phyloP scores from a whole-genome alignment of 2,888 invertebrate genomes.

The Drosophila macrospina region DNA sequence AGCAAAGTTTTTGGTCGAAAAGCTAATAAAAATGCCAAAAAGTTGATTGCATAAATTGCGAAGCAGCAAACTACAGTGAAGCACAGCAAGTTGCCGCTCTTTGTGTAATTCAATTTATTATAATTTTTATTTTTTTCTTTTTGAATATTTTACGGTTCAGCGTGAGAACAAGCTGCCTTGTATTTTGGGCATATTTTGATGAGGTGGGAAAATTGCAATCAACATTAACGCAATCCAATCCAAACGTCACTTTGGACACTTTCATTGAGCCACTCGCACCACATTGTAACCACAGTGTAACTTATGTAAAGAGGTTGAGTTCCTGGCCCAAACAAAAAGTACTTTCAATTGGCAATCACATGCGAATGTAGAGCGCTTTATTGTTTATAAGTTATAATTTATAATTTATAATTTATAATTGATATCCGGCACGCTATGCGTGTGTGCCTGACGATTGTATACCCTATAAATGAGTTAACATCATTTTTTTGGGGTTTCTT shows the following conservation, averaged over 20 bases:
- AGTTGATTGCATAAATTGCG: conserved; percentile 71
- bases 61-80: conserved; percentile 13
- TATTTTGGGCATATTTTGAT: conserved; percentile 23
- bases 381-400: too few relatives aligned
- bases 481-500: too few relatives aligned
- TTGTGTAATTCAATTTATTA: conserved; percentile 68
- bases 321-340: conserved; percentile 27
- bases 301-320: conserved; percentile 31
- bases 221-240: conserved; percentile 22
- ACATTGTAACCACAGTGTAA: conserved; percentile 30
- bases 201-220: conserved; percentile 48
- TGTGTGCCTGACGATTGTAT: conserved; percentile 2
- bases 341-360: conserved; percentile 54
- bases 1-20: too few relatives aligned
- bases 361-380: conserved; percentile 34
- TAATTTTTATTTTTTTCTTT: too few relatives aligned
- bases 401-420: too few relatives aligned
- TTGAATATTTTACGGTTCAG: conserved; percentile 66
- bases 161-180: conserved; percentile 68
- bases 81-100: conserved; percentile 3
- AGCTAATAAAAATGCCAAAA: too few relatives aligned
- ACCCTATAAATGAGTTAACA: conserved; percentile 4
- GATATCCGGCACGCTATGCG: conserved; percentile 60
- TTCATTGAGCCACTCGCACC: conserved; percentile 12
- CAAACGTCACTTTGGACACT: conserved; percentile 16